Evolutionary conservation across 1,140 invertebrate genomes (phyloP).

Genomic region (Pissodes strobi): DNA sequence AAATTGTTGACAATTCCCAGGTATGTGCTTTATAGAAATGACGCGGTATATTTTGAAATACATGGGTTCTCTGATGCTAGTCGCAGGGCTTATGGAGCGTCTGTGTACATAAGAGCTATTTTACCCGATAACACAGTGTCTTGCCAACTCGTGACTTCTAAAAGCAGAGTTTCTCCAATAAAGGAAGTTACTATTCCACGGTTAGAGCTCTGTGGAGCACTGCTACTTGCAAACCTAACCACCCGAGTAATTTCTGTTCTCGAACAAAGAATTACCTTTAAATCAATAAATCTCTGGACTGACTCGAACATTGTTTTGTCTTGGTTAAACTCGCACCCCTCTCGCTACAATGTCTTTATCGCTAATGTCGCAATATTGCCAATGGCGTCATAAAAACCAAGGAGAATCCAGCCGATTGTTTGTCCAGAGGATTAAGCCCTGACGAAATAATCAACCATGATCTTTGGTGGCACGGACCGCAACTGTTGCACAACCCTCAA

Average conservation of each 20-base stretch:
- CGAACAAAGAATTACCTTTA: conserved; percentile 35
- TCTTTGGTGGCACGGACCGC: no score
- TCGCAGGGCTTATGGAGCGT: conserved; percentile 45
- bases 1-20: not conserved
- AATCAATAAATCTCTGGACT: conserved; percentile 50
- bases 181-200: conserved; percentile 37
- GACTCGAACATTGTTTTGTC: conserved; percentile 55
- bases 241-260: conserved; percentile 18
- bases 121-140: conserved; percentile 9
- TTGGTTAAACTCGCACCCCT: conserved; percentile 52
- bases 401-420: no score
- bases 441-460: no score
- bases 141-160: conserved; percentile 36
- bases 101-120: conserved; percentile 39
- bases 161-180: conserved; percentile 38
- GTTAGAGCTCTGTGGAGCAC: conserved; percentile 45
- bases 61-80: conserved; percentile 18
- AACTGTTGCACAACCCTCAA: no score
- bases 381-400: conserved; percentile 50
- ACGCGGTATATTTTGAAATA: conserved; percentile 27
- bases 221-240: conserved; percentile 43
- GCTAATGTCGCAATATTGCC: conserved; percentile 47
- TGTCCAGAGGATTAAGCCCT: conserved; percentile 44
- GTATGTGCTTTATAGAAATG: not conserved
- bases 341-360: conserved; percentile 50